Base-by-base conservation (phyloP, 2,113 vertebrate species). In the Scolopax mira region DNA sequence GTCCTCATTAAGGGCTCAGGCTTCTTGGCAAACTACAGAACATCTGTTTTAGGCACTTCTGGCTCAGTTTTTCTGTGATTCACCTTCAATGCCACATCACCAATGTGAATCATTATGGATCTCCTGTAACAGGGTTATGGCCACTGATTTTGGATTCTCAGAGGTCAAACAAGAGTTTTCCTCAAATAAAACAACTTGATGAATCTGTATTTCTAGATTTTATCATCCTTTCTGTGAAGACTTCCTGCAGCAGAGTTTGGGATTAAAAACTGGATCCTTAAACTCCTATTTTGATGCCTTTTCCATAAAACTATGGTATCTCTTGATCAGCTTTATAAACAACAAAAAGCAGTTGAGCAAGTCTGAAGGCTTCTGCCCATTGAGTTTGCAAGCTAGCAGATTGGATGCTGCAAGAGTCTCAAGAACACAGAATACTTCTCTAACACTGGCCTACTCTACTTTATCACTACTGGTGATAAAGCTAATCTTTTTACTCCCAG, bases 21-120 rank as follows among this genome's bases (percentile, higher is more conserved):
- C 79, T 89, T 90, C 83, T 69, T 91, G 89, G 93, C 80, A 94
- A 93, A 93, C 77, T 54, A 87, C 23, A 81, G 41, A 88, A 85
- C 72, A 90, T 84, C 77, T 97, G 91, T 54, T 97, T 87, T 48
- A 89, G 62, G 77, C 57, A 61, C 77, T 90, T 89, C 30, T 31
- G 79, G 65, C 35, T 87, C 73, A 84, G 33, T 80, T 90, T 91
- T 92, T 77, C 82, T 93, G 69, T 88, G 70, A 93, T 95, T 90
- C 83, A 95, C 73, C 52, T 93, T 86, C 24, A 10, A 2, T 87
- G 74, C 52, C 73, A 92, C 65, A 86, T 92, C 35, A 92, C 73
- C 86, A 87, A 10, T n/a, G 44, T 65, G 48, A 90, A 87, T 60
- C 60, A 52, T 69, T n/a, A 28, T 22, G 31, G 69, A 82, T 13